Evolutionary conservation across 2,797 vertebrate species (phyloP).

Genomic region (Anguilla megastoma): DNA sequence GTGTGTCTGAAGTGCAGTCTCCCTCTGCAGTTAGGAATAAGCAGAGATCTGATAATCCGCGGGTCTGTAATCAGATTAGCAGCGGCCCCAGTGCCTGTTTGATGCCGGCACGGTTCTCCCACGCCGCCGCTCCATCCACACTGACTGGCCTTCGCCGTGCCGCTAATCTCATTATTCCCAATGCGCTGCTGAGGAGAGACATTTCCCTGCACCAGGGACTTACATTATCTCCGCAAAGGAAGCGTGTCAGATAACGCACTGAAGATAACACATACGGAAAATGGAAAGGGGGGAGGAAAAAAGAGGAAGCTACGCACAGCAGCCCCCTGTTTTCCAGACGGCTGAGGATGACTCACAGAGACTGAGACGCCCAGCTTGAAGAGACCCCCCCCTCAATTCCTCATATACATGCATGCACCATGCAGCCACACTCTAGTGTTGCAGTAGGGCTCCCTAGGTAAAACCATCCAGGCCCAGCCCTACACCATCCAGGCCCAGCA

Average conservation of each 20-base stretch:
- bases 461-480: neutral
- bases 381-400: neutral
- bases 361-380: neutral
- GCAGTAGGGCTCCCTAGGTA: neutral
- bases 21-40: neutral
- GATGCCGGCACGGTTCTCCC: neutral
- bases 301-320: neutral
- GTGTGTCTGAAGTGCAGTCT: neutral
- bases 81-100: neutral
- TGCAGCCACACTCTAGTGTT: neutral
- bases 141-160: conserved; percentile 6
- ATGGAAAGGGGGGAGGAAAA: neutral
- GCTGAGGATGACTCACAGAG: neutral
- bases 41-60: neutral
- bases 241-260: neutral
- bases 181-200: conserved; percentile 31
- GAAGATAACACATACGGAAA: conserved; percentile 29
- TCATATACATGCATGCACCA: neutral
- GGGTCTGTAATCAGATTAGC: conserved; percentile 2
- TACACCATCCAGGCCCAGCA: neutral
- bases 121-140: neutral
- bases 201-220: conserved; percentile 33
- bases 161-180: conserved; percentile 41
- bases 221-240: conserved; percentile 6
- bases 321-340: neutral